Percentiles rank a stretch among this genome's conserved stretches.
Evolutionary conservation across 2,888 invertebrate genomes (phyloP).

Genomic region (Isoperla grammatica): DNA sequence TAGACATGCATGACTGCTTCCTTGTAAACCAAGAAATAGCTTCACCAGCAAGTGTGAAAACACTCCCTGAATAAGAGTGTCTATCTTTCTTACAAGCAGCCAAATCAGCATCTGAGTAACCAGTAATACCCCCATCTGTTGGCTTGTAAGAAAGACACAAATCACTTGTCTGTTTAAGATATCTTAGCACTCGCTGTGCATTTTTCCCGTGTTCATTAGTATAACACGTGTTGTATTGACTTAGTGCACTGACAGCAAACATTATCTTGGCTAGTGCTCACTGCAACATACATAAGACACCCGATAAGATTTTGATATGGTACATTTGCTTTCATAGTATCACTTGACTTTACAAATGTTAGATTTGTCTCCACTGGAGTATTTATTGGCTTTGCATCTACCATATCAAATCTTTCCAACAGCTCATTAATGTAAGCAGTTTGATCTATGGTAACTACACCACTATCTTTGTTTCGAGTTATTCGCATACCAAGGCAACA

Average conservation of each 20-base stretch:
- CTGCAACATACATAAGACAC: conserved; percentile 5
- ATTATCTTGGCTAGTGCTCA: conserved; percentile 31
- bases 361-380: conserved; percentile 30
- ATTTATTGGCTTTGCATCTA: not conserved
- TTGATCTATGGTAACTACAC: too few relatives aligned
- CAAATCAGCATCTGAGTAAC: conserved; percentile 18
- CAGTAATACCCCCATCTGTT: conserved; percentile 4
- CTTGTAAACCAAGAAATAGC: conserved; percentile 25
- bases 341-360: conserved; percentile 20
- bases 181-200: too few relatives aligned
- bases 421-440: conserved; percentile 28
- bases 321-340: conserved; percentile 22
- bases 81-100: conserved; percentile 19
- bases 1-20: too few relatives aligned
- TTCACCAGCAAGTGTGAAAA: conserved; percentile 15
- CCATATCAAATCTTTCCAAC: conserved; percentile 29
- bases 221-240: not conserved
- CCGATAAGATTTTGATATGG: conserved; percentile 32
- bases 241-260: conserved; percentile 32
- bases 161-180: too few relatives aligned
- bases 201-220: too few relatives aligned
- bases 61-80: conserved; percentile 20
- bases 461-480: not conserved
- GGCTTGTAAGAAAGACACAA: too few relatives aligned
- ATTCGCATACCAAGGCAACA: not conserved